Base-by-base conservation (phyloP, 2,113 vertebrate genomes). In the Nannobrachium achirus region DNA sequence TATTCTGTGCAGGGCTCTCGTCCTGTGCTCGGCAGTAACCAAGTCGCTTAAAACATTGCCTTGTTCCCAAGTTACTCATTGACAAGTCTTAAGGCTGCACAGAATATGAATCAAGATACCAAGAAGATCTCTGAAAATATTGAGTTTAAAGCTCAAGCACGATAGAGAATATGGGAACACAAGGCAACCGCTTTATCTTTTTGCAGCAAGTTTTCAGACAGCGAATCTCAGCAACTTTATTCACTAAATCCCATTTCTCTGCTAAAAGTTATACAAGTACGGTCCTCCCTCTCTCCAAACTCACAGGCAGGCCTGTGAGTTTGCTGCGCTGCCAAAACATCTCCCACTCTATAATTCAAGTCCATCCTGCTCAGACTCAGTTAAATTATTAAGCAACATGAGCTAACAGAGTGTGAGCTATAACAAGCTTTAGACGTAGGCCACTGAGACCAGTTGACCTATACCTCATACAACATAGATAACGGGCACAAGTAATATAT, bases 301-400 rank as follows among this genome's bases (percentile, higher is more conserved):
- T 39, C 6, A 56, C 53, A 66, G 75, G 11, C 72, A 48, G 52
- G 78, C 44, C 66, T 78, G 75, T 82, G 81, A n/a, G 82, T 82
- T 82, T 69, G 55, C 71, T 73, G 73, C 67, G 81, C 62, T 78
- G 73, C 79, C 76, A 45, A 75, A 85, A 85, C 66, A 62, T 76
- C 69, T 80, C 74, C 56, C 63, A 56, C 46, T 87, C 60, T 67
- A 87, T 89, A 79, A 89, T 86, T 86, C 73, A 88, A 71, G 57
- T 71, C 78, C 75, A 79, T 79, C 76, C 80, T 71, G 73, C 82
- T 86, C 83, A 75, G 76, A 79, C 81, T 25, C 61, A 40, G 77
- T 84, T 90, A 75, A 91, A 88, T 91, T 88, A 88, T 91, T 89
- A 82, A 90, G 79, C 71, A 75, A 74, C 51, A 55, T 67, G 65